Evolutionary conservation across 2,797 vertebrate species (phyloP).

Genomic region (Spheniscus humboldti): DNA sequence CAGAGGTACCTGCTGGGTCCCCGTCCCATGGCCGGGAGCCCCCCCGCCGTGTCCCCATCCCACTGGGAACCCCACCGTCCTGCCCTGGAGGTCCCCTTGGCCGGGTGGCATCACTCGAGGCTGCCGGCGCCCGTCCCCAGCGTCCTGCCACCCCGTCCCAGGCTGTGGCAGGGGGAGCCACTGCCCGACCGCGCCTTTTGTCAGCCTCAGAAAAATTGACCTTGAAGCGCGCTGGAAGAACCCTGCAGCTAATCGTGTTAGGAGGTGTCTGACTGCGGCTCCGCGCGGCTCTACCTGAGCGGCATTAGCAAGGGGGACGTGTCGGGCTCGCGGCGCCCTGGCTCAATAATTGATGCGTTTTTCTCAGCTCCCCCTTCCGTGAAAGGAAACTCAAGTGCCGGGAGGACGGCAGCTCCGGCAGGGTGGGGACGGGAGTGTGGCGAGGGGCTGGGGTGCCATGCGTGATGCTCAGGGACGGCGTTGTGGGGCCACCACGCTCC

Average conservation of each 20-base stretch:
- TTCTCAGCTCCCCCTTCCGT: slow-evolving; percentile 45
- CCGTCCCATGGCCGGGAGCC: neutral
- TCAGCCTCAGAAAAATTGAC: slow-evolving; percentile 55
- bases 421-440: neutral
- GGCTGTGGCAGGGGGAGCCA: neutral
- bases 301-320: slow-evolving; percentile 52
- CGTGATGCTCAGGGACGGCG: rapidly evolving
- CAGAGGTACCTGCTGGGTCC: rapidly evolving
- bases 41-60: rapidly evolving
- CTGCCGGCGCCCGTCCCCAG: neutral
- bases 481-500: rapidly evolving
- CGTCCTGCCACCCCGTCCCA: neutral
- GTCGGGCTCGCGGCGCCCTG: slow-evolving; percentile 22
- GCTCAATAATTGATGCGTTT: slow-evolving; percentile 62
- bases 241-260: slow-evolving; percentile 50
- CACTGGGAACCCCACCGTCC: rapidly evolving
- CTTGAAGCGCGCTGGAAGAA: slow-evolving; percentile 53
- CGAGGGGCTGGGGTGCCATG: neutral
- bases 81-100: neutral
- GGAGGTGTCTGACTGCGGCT: slow-evolving; percentile 61
- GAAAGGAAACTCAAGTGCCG: slow-evolving; percentile 51
- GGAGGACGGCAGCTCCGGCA: neutral
- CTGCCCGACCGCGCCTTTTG: slow-evolving; percentile 22
- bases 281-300: slow-evolving; percentile 50
- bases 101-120: neutral